Base-by-base conservation (phyloP, 2,113 vertebrate species). In the Kryptolebias marmoratus region DNA sequence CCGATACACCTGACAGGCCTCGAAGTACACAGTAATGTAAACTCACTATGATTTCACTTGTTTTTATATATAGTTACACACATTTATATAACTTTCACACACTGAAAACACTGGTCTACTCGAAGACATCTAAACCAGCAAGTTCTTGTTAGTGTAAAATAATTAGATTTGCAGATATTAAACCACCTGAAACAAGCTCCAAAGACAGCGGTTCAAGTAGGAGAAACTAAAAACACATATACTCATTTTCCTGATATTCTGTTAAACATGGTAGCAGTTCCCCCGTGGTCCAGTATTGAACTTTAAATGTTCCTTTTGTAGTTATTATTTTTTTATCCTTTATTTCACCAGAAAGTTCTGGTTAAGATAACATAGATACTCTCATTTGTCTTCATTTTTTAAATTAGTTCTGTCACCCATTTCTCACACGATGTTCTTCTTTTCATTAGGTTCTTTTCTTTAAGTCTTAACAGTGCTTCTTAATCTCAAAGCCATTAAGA, bases 401-500 rank as follows among this genome's bases (percentile, higher is more conserved):
- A 39, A 48, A 54, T 80, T 53, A 11, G 62, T 48, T 47, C 30
- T 58, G 50, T 28, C 36, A 30, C 22, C 18, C 32, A 28, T 57
- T 44, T n/a, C 28, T 32, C 13, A 55, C 32, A 48, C 27, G 9
- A 49, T 58, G 28, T 27, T 6, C 22, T 11, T 58, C 55, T 58
- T 57, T 30, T 7, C 27, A 7, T 48, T 14, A 58, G 44, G 18
- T 54, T 22, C 50, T 54, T 1, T 22, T 58, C 49, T 1, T 22
- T 42, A 1, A 53, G 32, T 16, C 14, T 11, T 11, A 28, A 57
- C 31, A 13, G 48, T 32, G 44, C 39, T 48, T 62, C 64, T 70
- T 28, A 64, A n/a, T 28, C 1, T 5, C 27, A 15, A 81, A 80
- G 42, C 50, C 70, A 78, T 80, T 82, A 80, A 36, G 13, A 72